Percentiles rank a stretch among this genome's conserved stretches.
These are phyloP conservation scores for Meandrusa payeni DNA, from an alignment of 2,888 invertebrate genomes.

Conservation along the genomic window DNA sequence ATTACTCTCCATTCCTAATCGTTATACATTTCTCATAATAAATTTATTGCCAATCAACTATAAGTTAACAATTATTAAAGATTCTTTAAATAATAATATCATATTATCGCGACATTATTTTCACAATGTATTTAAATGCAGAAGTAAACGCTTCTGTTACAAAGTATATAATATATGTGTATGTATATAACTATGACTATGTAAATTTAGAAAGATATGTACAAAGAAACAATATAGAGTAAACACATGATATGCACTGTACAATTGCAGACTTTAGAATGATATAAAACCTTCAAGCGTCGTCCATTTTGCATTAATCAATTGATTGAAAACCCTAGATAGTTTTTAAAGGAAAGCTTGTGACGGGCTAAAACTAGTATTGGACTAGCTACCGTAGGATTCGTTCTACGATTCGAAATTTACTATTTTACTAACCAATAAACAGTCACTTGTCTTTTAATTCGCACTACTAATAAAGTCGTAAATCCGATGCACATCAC, in stretches of 20 bases:
- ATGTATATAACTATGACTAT: slow-evolving; percentile 37
- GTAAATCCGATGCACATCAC: slow-evolving; percentile 39
- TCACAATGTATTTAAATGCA: slow-evolving; percentile 53
- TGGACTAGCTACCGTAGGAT: slow-evolving; percentile 26
- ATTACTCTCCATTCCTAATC: slow-evolving; percentile 46
- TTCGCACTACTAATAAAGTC: slow-evolving; percentile 33
- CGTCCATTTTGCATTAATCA: slow-evolving; percentile 4
- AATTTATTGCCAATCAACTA: slow-evolving; percentile 73
- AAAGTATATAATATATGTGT: too few relatives aligned
- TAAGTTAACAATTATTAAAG: slow-evolving; percentile 57
- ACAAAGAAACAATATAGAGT: slow-evolving; percentile 52
- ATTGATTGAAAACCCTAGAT: slow-evolving; percentile 15
- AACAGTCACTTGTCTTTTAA: slow-evolving; percentile 24
- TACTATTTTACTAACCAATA: slow-evolving; percentile 9
- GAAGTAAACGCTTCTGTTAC: slow-evolving; percentile 52
- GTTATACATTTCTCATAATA: slow-evolving; percentile 61
- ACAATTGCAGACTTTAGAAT: slow-evolving; percentile 55
- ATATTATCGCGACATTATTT: slow-evolving; percentile 43
- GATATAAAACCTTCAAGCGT: slow-evolving; percentile 30
- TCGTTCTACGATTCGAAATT: slow-evolving; percentile 17
- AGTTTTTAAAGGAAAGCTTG: slow-evolving; percentile 19
- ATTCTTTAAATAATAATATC: slow-evolving; percentile 39
- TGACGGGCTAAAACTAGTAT: slow-evolving; percentile 20
- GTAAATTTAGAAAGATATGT: slow-evolving; percentile 59
- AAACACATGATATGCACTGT: slow-evolving; percentile 70